These are phyloP conservation scores for Gyps fulvus DNA, from an alignment of 2,113 vertebrate genomes.

Conservation along the genomic window DNA sequence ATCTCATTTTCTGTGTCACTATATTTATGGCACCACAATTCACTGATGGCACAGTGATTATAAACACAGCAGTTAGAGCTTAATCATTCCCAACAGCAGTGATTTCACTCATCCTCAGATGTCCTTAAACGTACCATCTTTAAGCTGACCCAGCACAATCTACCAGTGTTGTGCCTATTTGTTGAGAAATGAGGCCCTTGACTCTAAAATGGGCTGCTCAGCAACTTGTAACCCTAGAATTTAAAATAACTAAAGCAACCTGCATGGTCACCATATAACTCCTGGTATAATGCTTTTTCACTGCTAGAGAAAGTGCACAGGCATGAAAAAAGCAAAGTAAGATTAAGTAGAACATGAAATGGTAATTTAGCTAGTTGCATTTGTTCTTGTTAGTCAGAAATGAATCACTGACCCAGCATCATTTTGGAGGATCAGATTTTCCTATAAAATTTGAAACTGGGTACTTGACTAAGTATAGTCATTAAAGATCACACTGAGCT, in stretches of 20 bases:
- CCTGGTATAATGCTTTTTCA: neutral
- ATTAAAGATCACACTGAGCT: neutral
- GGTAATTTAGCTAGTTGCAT: neutral
- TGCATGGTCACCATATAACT: neutral
- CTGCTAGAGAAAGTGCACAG: neutral
- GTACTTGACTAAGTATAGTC: neutral
- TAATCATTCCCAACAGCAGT: slow-evolving; percentile 52
- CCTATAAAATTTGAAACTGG: neutral
- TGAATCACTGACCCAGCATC: neutral
- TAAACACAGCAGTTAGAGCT: slow-evolving; percentile 17
- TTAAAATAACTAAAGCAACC: neutral
- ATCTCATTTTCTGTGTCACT: neutral
- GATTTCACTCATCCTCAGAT: neutral
- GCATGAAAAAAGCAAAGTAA: neutral
- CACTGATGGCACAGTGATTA: neutral
- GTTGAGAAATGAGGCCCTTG: neutral
- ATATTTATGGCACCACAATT: neutral
- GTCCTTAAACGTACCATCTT: neutral
- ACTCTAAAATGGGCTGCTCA: neutral
- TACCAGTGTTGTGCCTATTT: neutral
- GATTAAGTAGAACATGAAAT: neutral
- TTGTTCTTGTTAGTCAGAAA: neutral
- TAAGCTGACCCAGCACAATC: neutral
- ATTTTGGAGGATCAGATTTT: neutral
- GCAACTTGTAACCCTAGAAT: neutral